Conservation (phyloP, 2,113 vertebrate species). For the Mionectes macconnelli region DNA sequence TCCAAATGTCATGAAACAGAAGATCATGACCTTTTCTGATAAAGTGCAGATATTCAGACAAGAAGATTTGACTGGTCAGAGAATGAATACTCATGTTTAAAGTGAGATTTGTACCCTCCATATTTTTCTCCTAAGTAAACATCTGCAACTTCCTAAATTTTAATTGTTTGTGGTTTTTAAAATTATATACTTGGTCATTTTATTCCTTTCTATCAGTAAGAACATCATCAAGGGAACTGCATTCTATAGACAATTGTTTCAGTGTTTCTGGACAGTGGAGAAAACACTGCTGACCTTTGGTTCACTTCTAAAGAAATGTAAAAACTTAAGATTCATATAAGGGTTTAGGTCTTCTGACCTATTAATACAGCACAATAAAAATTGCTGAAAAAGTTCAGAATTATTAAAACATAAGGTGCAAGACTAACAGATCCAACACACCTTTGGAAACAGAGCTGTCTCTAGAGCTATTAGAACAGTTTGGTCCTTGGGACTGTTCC, state of each 20-base stretch:
- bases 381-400: background rate
- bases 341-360: background rate
- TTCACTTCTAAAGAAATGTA: background rate
- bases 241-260: background rate
- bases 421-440: background rate
- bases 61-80: background rate
- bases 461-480: background rate
- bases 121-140: background rate
- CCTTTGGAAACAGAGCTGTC: background rate
- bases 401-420: background rate
- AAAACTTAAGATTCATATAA: background rate
- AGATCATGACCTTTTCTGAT: background rate
- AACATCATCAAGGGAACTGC: background rate
- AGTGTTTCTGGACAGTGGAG: background rate
- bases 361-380: background rate
- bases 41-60: background rate
- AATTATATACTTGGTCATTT: background rate
- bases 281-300: background rate
- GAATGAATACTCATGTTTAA: background rate
- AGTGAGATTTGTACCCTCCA: background rate
- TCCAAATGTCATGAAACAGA: background rate
- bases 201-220: background rate
- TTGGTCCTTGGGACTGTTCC: background rate
- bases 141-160: background rate
- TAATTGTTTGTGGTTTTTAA: background rate